phyloP scores from a whole-genome alignment of 2,797 vertebrate species.

The Malacoraja senta region DNA sequence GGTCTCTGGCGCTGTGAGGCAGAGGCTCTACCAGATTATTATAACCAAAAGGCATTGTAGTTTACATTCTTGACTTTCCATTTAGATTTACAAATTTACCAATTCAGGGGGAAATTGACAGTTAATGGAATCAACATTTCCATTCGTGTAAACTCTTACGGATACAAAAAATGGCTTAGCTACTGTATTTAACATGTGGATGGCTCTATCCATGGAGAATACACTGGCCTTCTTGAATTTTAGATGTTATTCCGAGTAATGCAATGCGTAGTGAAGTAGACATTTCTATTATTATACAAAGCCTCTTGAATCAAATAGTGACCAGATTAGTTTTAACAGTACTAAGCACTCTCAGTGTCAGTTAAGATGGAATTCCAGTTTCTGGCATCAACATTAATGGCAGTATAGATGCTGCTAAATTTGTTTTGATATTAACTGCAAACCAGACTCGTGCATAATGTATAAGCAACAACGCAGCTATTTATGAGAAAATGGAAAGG shows the following conservation, averaged over 20 bases:
- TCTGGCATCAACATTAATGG: not conserved
- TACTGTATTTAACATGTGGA: not conserved
- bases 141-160: not conserved
- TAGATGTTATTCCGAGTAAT: not conserved
- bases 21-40: not conserved
- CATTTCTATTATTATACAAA: not conserved
- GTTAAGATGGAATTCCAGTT: not conserved
- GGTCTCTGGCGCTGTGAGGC: too few relatives aligned
- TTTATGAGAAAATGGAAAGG: not conserved
- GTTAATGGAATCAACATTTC: not conserved
- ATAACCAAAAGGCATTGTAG: not conserved
- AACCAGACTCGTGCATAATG: not conserved
- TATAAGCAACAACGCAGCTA: not conserved
- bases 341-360: not conserved
- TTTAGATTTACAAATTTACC: not conserved
- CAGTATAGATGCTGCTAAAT: too few relatives aligned
- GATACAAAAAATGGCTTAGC: not conserved
- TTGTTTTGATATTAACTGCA: not conserved
- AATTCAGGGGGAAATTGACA: not conserved
- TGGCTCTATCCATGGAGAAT: not conserved
- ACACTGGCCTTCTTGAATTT: not conserved
- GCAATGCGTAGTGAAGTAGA: not conserved
- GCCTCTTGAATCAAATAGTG: not conserved
- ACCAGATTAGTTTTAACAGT: not conserved
- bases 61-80: not conserved